phyloP scores from a whole-genome alignment of 2,113 vertebrate genomes.

The Podarcis cretensis region DNA sequence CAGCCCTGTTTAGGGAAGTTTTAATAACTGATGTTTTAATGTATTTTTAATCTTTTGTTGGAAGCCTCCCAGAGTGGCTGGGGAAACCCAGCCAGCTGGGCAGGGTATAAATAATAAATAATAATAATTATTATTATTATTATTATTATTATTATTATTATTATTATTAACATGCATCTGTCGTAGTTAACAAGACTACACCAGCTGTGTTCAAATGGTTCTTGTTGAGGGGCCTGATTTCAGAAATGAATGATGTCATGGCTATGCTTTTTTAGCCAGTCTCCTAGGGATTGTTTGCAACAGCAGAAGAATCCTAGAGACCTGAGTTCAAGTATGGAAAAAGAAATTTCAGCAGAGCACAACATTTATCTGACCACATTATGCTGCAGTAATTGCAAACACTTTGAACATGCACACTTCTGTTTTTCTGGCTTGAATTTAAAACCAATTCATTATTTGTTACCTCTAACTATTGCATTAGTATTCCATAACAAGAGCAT shows the following conservation, averaged over 20 bases:
- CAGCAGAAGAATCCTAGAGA: neutral
- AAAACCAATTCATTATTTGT: neutral
- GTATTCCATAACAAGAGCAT: neutral
- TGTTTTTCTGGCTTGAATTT: neutral
- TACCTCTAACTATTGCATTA: neutral
- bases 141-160: no score
- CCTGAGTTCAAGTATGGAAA: neutral
- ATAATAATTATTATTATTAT: no score
- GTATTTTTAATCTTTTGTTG: no score
- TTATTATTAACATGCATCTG: neutral
- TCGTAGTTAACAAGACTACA: neutral
- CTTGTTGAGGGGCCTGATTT: neutral
- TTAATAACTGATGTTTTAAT: no score
- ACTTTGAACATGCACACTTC: neutral
- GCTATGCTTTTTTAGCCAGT: neutral
- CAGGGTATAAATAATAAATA: no score
- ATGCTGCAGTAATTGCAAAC: neutral
- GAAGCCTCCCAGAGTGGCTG: no score
- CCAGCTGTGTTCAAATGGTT: neutral
- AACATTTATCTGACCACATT: neutral
- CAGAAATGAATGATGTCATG: neutral
- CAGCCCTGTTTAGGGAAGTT: no score
- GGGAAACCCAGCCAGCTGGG: no score
- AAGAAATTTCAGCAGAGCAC: neutral
- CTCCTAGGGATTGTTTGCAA: neutral